Conservation (phyloP, 1,140 invertebrate genomes). For the Propsilocerus akamusi region DNA sequence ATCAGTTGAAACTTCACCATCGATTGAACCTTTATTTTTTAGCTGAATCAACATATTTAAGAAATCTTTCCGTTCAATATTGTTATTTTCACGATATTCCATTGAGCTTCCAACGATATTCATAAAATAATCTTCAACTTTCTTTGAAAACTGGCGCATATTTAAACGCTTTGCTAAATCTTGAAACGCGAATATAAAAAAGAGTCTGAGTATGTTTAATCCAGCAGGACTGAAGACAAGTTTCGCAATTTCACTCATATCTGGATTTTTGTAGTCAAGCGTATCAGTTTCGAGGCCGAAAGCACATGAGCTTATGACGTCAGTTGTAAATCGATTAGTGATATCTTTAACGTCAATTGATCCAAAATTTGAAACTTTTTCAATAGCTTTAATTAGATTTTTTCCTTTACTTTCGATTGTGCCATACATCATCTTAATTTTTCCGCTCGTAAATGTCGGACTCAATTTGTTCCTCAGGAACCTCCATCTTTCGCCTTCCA, state of each 20-base stretch:
- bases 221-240: neutral
- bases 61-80: constrained; percentile 25
- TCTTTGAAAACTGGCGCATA: constrained; percentile 9
- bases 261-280: constrained; percentile 27
- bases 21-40: constrained; percentile 16
- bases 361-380: constrained; percentile 16
- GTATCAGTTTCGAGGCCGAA: constrained; percentile 36
- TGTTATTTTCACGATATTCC: constrained; percentile 22
- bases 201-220: neutral
- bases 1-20: constrained; percentile 5
- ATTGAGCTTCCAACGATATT: constrained; percentile 21
- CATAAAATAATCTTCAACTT: constrained; percentile 23
- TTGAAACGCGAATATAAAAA: constrained; percentile 7
- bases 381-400: constrained; percentile 21
- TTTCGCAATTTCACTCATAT: constrained; percentile 7
- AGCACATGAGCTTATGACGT: constrained; percentile 33
- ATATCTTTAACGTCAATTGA: constrained; percentile 28
- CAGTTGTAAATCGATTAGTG: constrained; percentile 28
- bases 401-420: constrained; percentile 26
- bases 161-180: constrained; percentile 9
- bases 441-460: constrained; percentile 40
- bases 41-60: constrained; percentile 27
- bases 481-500: constrained; percentile 34
- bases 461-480: constrained; percentile 35
- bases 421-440: constrained; percentile 36